Base-by-base conservation (phyloP, 2,797 vertebrate genomes). In the Crenuchus spilurus region DNA sequence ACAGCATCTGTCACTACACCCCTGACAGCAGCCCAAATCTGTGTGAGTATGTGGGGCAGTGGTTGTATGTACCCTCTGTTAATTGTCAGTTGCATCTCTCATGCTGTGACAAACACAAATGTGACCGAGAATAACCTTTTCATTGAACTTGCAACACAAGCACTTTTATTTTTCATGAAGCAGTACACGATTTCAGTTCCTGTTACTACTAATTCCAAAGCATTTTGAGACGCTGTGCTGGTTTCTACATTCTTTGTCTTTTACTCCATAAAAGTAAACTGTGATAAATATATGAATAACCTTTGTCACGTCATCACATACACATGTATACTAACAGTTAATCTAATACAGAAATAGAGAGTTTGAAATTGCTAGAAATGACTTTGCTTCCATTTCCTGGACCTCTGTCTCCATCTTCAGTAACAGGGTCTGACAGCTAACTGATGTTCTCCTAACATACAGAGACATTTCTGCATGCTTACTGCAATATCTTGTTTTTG, bases 381-480 rank as follows among this genome's bases (percentile, higher is more conserved):
- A 13, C 24, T 44, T n/a, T 3, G 16, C 33, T 68, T 41, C 24
- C 30, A 49, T 37, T 58, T 60, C 37, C 57, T 66, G 63, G 9
- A 10, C 10, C 18, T 65, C 22, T 60, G 6, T n/a, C 10, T 37
- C 14, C 22, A 18, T 64, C 14, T 20, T 9, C 28, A 20, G 33
- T 70, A 70, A 75, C 33, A 44, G 20, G 37, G 55, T 63, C 48
- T 22, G 66, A 70, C 74, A 70, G 54, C 33, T 48, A 58, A 67
- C 44, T 67, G 63, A 60, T 39, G 31, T 33, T 28, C 49, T 16
- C 14, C 24, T 74, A 74, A 49, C 35, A 1, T 24, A 41, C 49
- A n/a, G 42, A 70, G 75, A 77, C 61, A 55, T 70, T 52, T 31
- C 52, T 18, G 66, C 39, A 35, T 61, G n/a, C 24, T 64, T 42